A percentile compares a stretch with the other conserved stretches of the same genome.
Conservation (phyloP, 1,140 invertebrate genomes). For the Luehdorfia chinensis region DNA sequence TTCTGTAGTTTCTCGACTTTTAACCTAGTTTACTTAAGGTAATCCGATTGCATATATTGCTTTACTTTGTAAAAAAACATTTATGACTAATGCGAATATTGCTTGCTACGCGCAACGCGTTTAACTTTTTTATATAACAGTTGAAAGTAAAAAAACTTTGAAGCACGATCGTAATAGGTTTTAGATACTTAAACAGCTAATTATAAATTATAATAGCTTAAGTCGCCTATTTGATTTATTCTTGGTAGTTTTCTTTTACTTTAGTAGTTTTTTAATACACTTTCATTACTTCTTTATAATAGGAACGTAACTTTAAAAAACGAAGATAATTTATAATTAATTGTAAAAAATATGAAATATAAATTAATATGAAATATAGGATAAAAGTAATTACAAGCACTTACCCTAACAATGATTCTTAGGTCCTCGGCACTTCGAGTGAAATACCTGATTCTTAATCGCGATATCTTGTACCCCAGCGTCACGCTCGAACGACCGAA, state of each 20-base stretch:
- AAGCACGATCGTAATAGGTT: too few relatives aligned
- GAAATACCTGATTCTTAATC: slow-evolving; percentile 56
- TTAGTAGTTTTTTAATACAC: too few relatives aligned
- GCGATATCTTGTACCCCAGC: slow-evolving; percentile 53
- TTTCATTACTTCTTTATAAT: too few relatives aligned
- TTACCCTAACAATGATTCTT: slow-evolving; percentile 55
- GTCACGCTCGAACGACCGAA: slow-evolving; percentile 27
- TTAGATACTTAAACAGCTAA: too few relatives aligned
- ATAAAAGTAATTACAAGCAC: slow-evolving; percentile 21
- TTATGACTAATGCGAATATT: slow-evolving; percentile 6
- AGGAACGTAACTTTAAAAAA: too few relatives aligned
- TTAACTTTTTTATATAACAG: neutral
- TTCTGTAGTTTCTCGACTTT: slow-evolving; percentile 34
- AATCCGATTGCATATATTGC: slow-evolving; percentile 34
- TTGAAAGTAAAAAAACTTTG: too few relatives aligned
- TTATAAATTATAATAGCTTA: too few relatives aligned
- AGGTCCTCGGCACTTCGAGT: slow-evolving; percentile 59
- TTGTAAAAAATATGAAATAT: too few relatives aligned
- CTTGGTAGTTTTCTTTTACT: too few relatives aligned
- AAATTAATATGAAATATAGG: neutral
- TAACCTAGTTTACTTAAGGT: slow-evolving; percentile 50
- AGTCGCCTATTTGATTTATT: too few relatives aligned
- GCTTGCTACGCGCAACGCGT: neutral
- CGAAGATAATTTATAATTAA: too few relatives aligned
- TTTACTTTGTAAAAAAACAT: slow-evolving; percentile 17